Evolutionary conservation across 2,113 vertebrate species (phyloP), one percentile per base, ranked within the genome.

Genomic region (Daubentonia madagascariensis): DNA sequence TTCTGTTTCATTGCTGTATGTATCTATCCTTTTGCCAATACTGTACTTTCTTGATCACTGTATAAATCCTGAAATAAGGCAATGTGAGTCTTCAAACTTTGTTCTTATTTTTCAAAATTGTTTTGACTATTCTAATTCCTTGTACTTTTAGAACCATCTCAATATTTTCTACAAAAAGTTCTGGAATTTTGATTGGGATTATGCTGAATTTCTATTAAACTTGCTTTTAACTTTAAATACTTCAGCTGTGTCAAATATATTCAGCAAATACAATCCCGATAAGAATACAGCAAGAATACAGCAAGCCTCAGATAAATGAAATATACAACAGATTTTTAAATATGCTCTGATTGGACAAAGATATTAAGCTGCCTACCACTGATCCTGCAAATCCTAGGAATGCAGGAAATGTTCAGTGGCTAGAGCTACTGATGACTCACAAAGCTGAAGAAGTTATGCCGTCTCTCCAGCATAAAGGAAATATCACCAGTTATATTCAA

Each of bases 141-240:
- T 83, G 1, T 78, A 76, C 81, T 80, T 81, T 96, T 88, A 88
- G 50, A 97, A 30, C n/a, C 54, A 76, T 14, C 28, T 84, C 54
- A 8, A 52, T 67, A 48, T 86, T 57, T 85, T 73, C 32, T 73
- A 20, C 6, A n/a, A n/a, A 79, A 89, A 52, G 50, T 83, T 35
- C 5, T 90, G 28, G 37, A 78, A 12, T 11, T 50, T 23, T 4
- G 7, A 35, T 20, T 95, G 25, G 6, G 50, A 90, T 75, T 37
- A 79, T 8, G 8, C 4, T 40, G 25, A 72, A 35, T 78, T 20
- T 83, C 37, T 48, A n/a, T 68, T 92, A 70, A 75, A 78, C 28
- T 76, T 89, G n/a, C 35, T 79, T 95, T 96, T 92, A 63, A 94
- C 52, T 81, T 94, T 54, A 79, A 81, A 83, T 45, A 25, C 14